These are phyloP conservation scores for Drosophila barbarae DNA, from an alignment of 2,888 invertebrate species.

Conservation along the genomic window DNA sequence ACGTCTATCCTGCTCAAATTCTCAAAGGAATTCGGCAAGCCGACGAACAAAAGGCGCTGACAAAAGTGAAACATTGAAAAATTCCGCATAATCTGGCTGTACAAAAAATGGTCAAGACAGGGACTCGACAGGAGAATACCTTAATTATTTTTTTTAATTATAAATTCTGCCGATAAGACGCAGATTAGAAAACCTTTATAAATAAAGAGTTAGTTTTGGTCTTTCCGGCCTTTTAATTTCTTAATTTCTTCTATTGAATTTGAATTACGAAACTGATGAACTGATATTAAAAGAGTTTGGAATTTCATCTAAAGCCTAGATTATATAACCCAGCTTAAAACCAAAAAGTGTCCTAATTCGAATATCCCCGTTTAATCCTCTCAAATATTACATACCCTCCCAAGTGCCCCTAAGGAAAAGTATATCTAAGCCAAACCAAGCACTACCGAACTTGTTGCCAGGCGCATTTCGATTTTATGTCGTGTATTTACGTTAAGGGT, in stretches of 20 bases:
- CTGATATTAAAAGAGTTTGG: background rate
- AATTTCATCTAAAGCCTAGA: background rate
- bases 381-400: background rate
- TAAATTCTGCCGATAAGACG: background rate
- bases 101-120: background rate
- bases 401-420: slow-evolving; percentile 7
- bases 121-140: background rate
- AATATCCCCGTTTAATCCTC: background rate
- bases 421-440: background rate
- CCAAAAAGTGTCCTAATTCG: background rate
- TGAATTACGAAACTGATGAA: background rate
- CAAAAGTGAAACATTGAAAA: slow-evolving; percentile 10
- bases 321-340: background rate
- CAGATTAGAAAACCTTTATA: background rate
- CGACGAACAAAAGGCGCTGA: slow-evolving; percentile 16
- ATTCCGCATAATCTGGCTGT: slow-evolving; percentile 12
- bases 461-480: slow-evolving; percentile 28
- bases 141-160: background rate
- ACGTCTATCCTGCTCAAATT: slow-evolving; percentile 12
- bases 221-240: background rate
- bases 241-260: background rate
- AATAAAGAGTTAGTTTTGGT: background rate
- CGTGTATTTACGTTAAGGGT: slow-evolving; percentile 58
- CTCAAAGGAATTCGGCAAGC: slow-evolving; percentile 38
- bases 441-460: slow-evolving; percentile 43